Conservation (phyloP, 2,113 vertebrate species). For the Amphilophus citrinellus region DNA sequence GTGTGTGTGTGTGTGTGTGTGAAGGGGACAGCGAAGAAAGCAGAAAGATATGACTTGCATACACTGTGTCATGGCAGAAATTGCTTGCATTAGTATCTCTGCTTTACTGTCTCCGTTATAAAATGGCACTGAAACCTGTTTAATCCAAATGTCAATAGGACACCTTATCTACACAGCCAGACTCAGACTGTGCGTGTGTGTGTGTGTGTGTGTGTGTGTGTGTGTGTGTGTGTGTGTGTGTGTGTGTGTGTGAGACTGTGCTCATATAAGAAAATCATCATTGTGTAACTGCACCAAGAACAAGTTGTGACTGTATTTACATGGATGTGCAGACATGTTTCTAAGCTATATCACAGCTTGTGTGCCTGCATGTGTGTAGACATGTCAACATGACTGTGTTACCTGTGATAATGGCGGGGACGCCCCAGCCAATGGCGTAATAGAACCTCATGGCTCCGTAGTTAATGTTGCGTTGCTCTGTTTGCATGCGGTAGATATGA, state of each 20-base stretch:
- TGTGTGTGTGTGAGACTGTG: background rate
- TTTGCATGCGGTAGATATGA: constrained; percentile 98
- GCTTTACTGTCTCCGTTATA: constrained; percentile 46
- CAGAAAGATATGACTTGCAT: constrained; percentile 33
- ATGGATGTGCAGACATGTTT: background rate
- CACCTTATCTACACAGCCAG: constrained; percentile 65
- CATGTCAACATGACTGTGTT: constrained; percentile 11
- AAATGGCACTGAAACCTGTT: constrained; percentile 64
- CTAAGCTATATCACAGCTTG: background rate
- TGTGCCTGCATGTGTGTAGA: background rate
- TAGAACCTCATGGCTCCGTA: constrained; percentile 98
- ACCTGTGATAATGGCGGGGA: constrained; percentile 97
- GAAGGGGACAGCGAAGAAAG: background rate
- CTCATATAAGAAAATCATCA: background rate
- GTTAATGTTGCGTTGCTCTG: constrained; percentile 94
- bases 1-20: constrained; percentile 6
- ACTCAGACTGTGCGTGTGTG: background rate
- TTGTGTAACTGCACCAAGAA: background rate
- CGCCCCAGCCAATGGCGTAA: constrained; percentile 96
- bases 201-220: background rate
- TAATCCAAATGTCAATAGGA: constrained; percentile 50
- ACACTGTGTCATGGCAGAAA: constrained; percentile 37
- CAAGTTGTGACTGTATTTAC: background rate
- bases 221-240: background rate
- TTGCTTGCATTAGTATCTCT: constrained; percentile 23